Conservation (phyloP, 2,888 invertebrate species). For the Philereme vetulata region DNA sequence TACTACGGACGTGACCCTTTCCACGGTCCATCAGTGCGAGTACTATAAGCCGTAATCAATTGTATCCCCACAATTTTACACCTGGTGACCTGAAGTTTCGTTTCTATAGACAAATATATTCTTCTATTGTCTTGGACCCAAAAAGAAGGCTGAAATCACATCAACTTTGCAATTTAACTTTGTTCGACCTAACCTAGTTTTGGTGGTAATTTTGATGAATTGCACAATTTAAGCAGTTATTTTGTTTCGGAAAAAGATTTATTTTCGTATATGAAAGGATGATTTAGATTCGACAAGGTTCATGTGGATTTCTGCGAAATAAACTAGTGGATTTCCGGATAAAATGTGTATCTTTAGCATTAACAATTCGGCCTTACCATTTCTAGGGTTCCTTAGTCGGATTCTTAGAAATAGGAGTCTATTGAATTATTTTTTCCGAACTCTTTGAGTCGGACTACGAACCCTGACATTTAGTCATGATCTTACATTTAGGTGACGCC, state of each 20-base stretch:
- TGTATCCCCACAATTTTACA: too few relatives aligned
- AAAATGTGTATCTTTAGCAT: too few relatives aligned
- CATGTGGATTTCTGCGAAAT: neutral
- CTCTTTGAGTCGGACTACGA: too few relatives aligned
- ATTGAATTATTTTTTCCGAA: too few relatives aligned
- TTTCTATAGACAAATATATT: neutral
- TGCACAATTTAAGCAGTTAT: conserved; percentile 19
- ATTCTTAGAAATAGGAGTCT: too few relatives aligned
- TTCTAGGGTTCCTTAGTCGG: too few relatives aligned
- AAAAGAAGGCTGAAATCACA: conserved; percentile 36
- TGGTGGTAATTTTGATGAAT: conserved; percentile 42
- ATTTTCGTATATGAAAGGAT: neutral
- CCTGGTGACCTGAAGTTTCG: neutral
- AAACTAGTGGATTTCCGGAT: neutral
- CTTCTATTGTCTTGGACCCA: conserved; percentile 5
- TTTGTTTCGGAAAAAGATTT: conserved; percentile 1
- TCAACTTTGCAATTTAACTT: conserved; percentile 50
- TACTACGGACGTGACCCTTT: too few relatives aligned
- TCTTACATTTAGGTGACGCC: too few relatives aligned
- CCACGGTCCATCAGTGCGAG: too few relatives aligned
- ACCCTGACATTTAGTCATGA: too few relatives aligned
- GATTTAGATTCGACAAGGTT: conserved; percentile 4
- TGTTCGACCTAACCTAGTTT: conserved; percentile 36
- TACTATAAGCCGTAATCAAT: too few relatives aligned
- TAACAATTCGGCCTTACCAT: too few relatives aligned